A percentile compares a stretch with the other conserved stretches of the same genome.
These are phyloP conservation scores for Chromis chromis DNA, from an alignment of 2,797 vertebrate species.

Conservation along the genomic window DNA sequence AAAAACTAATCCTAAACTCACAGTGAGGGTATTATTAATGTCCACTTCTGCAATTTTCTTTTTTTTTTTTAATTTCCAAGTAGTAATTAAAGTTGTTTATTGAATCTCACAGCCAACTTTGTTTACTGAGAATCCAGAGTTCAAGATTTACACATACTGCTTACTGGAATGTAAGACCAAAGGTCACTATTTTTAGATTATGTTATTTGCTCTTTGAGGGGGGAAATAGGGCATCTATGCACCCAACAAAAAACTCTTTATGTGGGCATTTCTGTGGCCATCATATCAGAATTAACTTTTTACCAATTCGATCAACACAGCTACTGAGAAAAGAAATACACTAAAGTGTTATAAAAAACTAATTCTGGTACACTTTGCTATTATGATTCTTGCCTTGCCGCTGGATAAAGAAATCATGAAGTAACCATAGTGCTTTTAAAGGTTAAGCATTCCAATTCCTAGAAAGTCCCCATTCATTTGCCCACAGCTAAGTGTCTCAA, in stretches of 20 bases:
- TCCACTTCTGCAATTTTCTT: conserved; percentile 47
- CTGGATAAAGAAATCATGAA: conserved; percentile 40
- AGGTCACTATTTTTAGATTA: conserved; percentile 73
- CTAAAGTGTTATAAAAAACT: neutral
- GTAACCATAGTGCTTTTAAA: conserved; percentile 65
- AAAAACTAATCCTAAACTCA: conserved; percentile 33
- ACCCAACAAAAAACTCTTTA: conserved; percentile 16
- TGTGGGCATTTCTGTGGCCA: neutral
- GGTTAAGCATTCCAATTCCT: conserved; percentile 66
- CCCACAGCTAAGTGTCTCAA: conserved; percentile 60
- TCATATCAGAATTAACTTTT: neutral
- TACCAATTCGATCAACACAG: neutral
- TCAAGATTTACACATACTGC: conserved; percentile 57
- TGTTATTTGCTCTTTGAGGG: conserved; percentile 43
- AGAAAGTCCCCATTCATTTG: conserved; percentile 63
- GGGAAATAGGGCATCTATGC: conserved; percentile 9
- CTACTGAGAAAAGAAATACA: neutral
- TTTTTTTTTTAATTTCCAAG: conserved; percentile 43
- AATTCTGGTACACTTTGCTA: neutral
- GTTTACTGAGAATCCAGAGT: conserved; percentile 74
- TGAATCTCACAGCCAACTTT: conserved; percentile 56
- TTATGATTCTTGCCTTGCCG: conserved; percentile 10
- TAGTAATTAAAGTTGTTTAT: conserved; percentile 75
- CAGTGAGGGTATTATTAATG: conserved; percentile 49
- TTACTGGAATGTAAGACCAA: conserved; percentile 58